A percentile compares a stretch with the other conserved stretches of the same genome.
phyloP scores from a whole-genome alignment of 2,113 vertebrate genomes.

The Merops nubicus region DNA sequence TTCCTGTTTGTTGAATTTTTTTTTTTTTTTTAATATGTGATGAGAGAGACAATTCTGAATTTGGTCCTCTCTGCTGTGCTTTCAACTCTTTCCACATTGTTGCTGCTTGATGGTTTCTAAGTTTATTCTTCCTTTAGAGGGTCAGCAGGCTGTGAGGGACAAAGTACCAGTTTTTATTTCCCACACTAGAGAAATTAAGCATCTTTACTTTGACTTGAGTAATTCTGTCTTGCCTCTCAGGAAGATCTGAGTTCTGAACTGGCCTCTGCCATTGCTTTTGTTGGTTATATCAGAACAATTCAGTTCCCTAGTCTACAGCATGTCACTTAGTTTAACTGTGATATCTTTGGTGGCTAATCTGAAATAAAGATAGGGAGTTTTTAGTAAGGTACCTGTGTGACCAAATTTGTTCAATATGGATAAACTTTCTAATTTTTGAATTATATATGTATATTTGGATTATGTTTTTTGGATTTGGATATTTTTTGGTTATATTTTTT shows the following conservation, averaged over 20 bases:
- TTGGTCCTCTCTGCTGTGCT: background rate
- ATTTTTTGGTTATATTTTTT: too few species aligned
- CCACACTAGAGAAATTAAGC: background rate
- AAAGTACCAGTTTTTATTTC: background rate
- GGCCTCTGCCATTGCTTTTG: background rate
- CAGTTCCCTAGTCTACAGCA: background rate
- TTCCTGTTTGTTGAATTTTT: too few species aligned
- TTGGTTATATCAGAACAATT: background rate
- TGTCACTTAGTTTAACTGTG: background rate
- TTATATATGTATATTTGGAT: too few species aligned
- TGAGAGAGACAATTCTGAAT: background rate
- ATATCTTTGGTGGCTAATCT: background rate
- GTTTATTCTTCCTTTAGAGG: background rate
- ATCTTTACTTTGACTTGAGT: background rate
- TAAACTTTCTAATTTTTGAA: background rate
- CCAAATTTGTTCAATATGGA: background rate
- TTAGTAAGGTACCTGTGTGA: background rate
- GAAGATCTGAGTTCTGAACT: background rate
- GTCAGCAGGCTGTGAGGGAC: background rate
- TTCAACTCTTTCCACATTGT: background rate
- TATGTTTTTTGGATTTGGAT: too few species aligned
- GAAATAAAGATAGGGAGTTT: background rate
- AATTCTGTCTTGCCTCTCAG: background rate
- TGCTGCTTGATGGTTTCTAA: background rate
- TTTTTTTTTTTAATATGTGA: too few species aligned